These are phyloP conservation scores for Rhagonycha fulva DNA, from an alignment of 2,888 invertebrate genomes.

Conservation along the genomic window DNA sequence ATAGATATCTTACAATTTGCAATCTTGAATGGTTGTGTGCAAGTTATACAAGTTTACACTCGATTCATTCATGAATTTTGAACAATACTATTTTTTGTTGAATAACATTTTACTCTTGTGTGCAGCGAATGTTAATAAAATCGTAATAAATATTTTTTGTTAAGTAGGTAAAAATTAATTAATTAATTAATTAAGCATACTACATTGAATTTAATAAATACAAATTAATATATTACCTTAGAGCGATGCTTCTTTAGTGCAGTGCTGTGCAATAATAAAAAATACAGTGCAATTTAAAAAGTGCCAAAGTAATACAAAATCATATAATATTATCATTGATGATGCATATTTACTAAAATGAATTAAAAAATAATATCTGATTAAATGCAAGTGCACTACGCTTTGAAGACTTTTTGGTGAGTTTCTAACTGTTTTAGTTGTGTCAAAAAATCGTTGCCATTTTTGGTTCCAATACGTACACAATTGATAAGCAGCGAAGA, in stretches of 20 bases:
- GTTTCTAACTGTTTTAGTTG: conserved; percentile 32
- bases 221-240: conserved; percentile 36
- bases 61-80: background rate
- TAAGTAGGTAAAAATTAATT: background rate
- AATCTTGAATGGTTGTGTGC: background rate
- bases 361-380: conserved; percentile 24
- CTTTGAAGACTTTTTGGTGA: conserved; percentile 34
- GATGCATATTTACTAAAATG: conserved; percentile 6
- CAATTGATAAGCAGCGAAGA: conserved; percentile 38
- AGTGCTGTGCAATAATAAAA: conserved; percentile 38
- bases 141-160: background rate
- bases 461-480: conserved; percentile 43
- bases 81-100: background rate
- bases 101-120: background rate
- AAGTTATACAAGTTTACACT: background rate
- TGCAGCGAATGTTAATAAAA: background rate
- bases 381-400: conserved; percentile 24
- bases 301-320: conserved; percentile 37
- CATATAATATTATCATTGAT: conserved; percentile 32
- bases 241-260: conserved; percentile 35
- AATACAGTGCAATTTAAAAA: conserved; percentile 35
- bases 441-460: conserved; percentile 38
- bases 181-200: too few relatives aligned
- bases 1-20: background rate
- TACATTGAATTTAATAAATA: background rate